A percentile compares a stretch with the other conserved stretches of the same genome.
Evolutionary conservation across 92 coral and sea anemone species (phyloP).

Genomic region (Desmophyllum pertusum): DNA sequence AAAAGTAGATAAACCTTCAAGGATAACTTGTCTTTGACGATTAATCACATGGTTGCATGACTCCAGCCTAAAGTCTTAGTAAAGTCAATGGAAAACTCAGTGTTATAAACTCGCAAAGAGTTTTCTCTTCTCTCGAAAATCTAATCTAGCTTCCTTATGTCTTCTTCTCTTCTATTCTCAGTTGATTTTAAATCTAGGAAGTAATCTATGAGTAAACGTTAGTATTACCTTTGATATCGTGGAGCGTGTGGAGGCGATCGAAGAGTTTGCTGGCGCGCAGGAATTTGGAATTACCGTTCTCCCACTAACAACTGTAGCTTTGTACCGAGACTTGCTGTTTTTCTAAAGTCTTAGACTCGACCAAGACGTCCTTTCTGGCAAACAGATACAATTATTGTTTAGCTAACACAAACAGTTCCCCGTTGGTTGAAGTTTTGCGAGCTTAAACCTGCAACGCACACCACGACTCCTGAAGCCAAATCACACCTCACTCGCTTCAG

Average conservation of each 20-base stretch:
- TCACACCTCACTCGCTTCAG: not conserved
- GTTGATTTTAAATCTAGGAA: not conserved
- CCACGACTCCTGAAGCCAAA: slow-evolving; percentile 8
- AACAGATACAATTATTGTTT: slow-evolving; percentile 17
- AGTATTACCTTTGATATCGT: not conserved
- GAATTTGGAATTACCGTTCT: not conserved
- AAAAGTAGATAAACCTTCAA: not conserved
- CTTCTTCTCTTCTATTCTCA: not conserved
- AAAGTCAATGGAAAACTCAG: not conserved
- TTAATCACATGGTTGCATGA: not conserved
- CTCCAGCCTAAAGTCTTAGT: not conserved
- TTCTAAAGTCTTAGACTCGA: not conserved
- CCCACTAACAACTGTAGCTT: not conserved
- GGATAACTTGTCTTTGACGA: not conserved
- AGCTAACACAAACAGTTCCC: slow-evolving; percentile 11
- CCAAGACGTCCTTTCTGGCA: slow-evolving; percentile 13
- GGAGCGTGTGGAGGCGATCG: not conserved
- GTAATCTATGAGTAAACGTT: not conserved
- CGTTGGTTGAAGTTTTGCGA: slow-evolving; percentile 21
- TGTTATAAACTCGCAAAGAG: not conserved
- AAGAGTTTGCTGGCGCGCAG: not conserved
- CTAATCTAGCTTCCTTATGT: not conserved
- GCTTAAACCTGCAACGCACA: not conserved
- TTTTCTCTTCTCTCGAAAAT: not conserved
- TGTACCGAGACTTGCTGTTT: not conserved